phyloP scores from a whole-genome alignment of 2,113 vertebrate genomes.

The Entomyzon cyanotis region DNA sequence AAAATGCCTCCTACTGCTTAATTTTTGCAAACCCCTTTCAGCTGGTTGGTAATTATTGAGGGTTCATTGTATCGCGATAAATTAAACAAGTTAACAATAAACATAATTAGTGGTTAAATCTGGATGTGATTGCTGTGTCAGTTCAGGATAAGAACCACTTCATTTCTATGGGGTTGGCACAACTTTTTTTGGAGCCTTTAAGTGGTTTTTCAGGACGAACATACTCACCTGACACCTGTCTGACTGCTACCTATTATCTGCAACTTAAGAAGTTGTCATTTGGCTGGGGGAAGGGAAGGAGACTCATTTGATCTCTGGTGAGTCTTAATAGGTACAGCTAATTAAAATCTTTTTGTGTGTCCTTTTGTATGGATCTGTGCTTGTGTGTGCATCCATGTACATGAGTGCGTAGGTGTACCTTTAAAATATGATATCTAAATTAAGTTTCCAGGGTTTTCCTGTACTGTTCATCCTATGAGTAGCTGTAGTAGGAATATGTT shows the following conservation, averaged over 20 bases:
- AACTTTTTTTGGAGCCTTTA: not conserved
- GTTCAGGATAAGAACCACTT: not conserved
- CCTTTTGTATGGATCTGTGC: not conserved
- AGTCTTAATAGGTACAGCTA: not conserved
- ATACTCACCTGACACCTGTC: not conserved
- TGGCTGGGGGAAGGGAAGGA: not conserved
- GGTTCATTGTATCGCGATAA: not conserved
- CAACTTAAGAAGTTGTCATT: not conserved
- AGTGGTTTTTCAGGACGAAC: not conserved
- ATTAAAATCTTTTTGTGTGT: not conserved
- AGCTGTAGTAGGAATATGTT: not conserved
- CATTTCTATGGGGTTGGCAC: not conserved
- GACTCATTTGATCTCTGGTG: not conserved
- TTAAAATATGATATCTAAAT: not conserved
- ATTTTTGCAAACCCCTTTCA: not conserved
- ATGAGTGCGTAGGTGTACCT: not conserved
- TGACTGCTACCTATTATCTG: not conserved
- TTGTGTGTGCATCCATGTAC: not conserved
- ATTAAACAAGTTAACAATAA: not conserved
- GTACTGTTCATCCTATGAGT: not conserved
- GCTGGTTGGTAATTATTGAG: not conserved
- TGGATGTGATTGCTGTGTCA: not conserved
- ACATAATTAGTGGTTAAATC: not conserved
- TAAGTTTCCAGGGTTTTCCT: not conserved
- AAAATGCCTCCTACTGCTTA: not conserved